Conservation (phyloP, 2,888 invertebrate genomes). For the Ceramica pisi region DNA sequence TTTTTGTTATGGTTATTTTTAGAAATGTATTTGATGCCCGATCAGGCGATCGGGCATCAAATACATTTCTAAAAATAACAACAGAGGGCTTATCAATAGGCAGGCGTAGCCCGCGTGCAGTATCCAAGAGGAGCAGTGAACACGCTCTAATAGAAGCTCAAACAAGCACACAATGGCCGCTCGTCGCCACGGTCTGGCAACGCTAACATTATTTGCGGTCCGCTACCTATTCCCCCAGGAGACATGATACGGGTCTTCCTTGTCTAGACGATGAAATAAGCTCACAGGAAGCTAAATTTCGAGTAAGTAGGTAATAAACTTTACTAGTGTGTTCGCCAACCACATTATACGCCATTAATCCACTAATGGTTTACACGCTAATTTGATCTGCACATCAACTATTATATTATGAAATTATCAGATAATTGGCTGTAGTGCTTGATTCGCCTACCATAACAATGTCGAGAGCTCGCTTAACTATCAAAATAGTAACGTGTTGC, state of each 20-base stretch:
- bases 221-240: conserved; percentile 82
- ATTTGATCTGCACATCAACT: conserved; percentile 30
- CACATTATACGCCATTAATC: conserved; percentile 43
- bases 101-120: conserved; percentile 47
- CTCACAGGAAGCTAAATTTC: conserved; percentile 43
- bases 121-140: conserved; percentile 60
- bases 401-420: conserved; percentile 35
- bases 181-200: conserved; percentile 82
- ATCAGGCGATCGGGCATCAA: conserved; percentile 10
- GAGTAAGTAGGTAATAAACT: conserved; percentile 37
- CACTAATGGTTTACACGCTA: conserved; percentile 53
- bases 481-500: conserved; percentile 25
- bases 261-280: conserved; percentile 81
- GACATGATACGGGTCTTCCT: conserved; percentile 79
- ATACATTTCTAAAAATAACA: conserved; percentile 1
- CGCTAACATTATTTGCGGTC: conserved; percentile 86
- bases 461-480: conserved; percentile 20
- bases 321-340: conserved; percentile 11
- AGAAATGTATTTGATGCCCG: conserved; percentile 3
- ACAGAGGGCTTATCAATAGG: conserved; percentile 45
- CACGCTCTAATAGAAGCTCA: conserved; percentile 68
- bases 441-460: conserved; percentile 15
- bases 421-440: conserved; percentile 29
- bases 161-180: conserved; percentile 75
- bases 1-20: background rate